Evolutionary conservation across 2,113 vertebrate genomes (phyloP).

Genomic region (Chionomys nivalis): DNA sequence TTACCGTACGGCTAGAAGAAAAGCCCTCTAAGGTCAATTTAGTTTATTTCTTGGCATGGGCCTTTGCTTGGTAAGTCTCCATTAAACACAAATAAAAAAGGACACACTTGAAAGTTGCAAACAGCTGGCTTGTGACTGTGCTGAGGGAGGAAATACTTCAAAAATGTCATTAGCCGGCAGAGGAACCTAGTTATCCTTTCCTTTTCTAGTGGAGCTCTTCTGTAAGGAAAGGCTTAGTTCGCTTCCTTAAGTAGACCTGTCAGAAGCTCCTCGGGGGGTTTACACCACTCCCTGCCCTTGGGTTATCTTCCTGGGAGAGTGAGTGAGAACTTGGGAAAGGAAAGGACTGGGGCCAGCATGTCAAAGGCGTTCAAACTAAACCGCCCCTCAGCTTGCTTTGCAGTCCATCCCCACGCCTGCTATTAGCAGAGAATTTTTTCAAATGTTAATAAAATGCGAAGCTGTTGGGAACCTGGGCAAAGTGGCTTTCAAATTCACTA

Average conservation of each 20-base stretch:
- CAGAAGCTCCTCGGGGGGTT: constrained; percentile 45
- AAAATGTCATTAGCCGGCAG: constrained; percentile 59
- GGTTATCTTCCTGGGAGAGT: constrained; percentile 31
- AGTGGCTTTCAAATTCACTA: neutral
- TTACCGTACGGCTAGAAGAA: constrained; percentile 42
- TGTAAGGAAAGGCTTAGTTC: constrained; percentile 52
- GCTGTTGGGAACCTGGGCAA: constrained; percentile 1
- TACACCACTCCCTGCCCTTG: constrained; percentile 17
- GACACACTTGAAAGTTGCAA: constrained; percentile 45
- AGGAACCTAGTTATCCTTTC: constrained; percentile 65
- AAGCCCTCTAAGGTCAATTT: constrained; percentile 10
- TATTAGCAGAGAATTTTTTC: constrained; percentile 10
- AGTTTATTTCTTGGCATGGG: constrained; percentile 59
- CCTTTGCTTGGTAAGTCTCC: constrained; percentile 66
- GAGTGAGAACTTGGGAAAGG: constrained; percentile 28
- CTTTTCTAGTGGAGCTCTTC: constrained; percentile 48
- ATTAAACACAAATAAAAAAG: constrained; percentile 50
- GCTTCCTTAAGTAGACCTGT: constrained; percentile 53
- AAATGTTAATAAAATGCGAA: constrained; percentile 20
- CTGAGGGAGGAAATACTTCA: constrained; percentile 70
- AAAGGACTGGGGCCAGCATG: neutral
- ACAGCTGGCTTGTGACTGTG: constrained; percentile 61
- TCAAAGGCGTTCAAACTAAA: constrained; percentile 46
- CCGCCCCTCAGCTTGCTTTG: constrained; percentile 16
- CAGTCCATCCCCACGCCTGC: constrained; percentile 27